Evolutionary conservation across 2,888 invertebrate species (phyloP).

Genomic region (Frankliniella fusca): DNA sequence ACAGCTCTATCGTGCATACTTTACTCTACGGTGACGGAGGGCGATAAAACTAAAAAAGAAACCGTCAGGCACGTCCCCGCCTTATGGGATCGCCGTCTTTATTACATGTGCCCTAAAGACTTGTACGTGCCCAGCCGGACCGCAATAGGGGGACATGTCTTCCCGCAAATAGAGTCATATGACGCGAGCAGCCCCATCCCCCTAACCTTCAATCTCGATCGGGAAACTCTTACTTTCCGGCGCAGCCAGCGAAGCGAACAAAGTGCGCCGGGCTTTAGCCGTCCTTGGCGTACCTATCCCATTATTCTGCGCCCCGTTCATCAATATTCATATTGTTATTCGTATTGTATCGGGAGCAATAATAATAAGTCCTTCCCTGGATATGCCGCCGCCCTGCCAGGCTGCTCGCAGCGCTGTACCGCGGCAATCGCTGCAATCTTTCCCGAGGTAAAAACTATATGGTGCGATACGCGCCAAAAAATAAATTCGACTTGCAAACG

Average conservation of each 20-base stretch:
- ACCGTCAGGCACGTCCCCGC: too few relatives aligned
- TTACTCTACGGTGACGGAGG: too few relatives aligned
- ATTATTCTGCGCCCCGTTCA: not conserved
- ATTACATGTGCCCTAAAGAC: not conserved
- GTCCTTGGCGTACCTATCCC: not conserved
- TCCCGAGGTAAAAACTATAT: not conserved
- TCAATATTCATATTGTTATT: slow-evolving; percentile 10
- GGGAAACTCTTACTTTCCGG: not conserved
- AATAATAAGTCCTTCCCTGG: not conserved
- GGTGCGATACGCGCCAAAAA: not conserved
- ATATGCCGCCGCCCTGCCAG: not conserved
- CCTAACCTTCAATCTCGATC: too few relatives aligned
- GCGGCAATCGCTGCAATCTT: not conserved
- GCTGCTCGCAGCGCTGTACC: too few relatives aligned
- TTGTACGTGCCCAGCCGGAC: not conserved
- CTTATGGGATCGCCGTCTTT: too few relatives aligned
- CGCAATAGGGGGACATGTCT: not conserved
- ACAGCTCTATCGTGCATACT: too few relatives aligned
- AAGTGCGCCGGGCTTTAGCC: not conserved
- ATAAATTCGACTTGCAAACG: too few relatives aligned
- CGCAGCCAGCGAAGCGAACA: not conserved
- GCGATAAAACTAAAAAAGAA: too few relatives aligned
- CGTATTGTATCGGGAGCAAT: not conserved
- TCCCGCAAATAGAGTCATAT: not conserved
- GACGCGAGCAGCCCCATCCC: too few relatives aligned